These are phyloP conservation scores for Mastacembelus armatus DNA, from an alignment of 2,797 vertebrate species.

Conservation along the genomic window DNA sequence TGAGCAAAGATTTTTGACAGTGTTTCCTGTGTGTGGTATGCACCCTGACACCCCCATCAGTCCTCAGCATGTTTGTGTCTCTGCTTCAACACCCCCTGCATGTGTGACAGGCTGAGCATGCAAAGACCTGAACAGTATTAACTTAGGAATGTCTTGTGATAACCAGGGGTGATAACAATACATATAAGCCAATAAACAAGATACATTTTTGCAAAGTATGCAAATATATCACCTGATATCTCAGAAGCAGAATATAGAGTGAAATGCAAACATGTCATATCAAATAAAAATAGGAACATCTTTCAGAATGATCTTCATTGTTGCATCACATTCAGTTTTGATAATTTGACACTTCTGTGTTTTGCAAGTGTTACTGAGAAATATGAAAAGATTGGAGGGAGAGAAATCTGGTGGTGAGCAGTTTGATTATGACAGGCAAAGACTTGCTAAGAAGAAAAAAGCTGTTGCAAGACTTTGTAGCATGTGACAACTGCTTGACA, in stretches of 20 bases:
- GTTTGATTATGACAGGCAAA: slow-evolving; percentile 51
- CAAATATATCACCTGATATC: neutral
- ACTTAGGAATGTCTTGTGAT: slow-evolving; percentile 57
- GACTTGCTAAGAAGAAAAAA: slow-evolving; percentile 43
- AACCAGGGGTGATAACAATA: slow-evolving; percentile 5
- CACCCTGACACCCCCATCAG: slow-evolving; percentile 3
- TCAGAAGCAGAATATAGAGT: neutral
- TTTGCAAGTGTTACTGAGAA: neutral
- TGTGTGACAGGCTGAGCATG: slow-evolving; percentile 47
- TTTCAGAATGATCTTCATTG: neutral
- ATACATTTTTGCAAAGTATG: neutral
- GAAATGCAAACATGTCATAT: neutral
- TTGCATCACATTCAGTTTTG: too few species aligned
- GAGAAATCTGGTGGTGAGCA: neutral
- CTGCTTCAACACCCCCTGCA: neutral
- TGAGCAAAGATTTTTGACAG: slow-evolving; percentile 3
- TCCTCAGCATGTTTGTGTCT: slow-evolving; percentile 35
- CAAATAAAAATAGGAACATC: neutral
- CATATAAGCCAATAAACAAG: neutral
- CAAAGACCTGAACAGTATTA: slow-evolving; percentile 60
- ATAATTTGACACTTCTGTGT: neutral
- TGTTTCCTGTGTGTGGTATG: slow-evolving; percentile 14
- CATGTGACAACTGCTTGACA: neutral
- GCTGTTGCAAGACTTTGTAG: slow-evolving; percentile 42
- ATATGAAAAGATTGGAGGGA: neutral